These are phyloP conservation scores for Theristus sp. DNA, from an alignment of 2,888 invertebrate species.

Conservation along the genomic window DNA sequence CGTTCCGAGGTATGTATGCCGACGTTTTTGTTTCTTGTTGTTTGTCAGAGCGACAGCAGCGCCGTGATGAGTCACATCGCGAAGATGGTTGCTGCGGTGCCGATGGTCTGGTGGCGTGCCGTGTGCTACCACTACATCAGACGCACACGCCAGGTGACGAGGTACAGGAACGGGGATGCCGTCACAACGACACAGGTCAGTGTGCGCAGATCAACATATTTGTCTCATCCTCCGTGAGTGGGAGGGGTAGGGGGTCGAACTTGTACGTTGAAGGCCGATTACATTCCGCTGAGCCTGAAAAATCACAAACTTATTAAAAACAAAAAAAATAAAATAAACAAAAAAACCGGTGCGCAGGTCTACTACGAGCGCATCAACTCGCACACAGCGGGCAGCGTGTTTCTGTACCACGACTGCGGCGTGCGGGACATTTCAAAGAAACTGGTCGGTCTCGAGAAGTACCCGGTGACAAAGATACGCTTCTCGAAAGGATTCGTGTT, in stretches of 20 bases:
- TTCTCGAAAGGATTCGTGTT: conserved; percentile 63
- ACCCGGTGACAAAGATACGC: conserved; percentile 54
- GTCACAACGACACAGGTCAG: conserved; percentile 52
- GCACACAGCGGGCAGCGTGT: conserved; percentile 54
- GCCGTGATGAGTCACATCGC: conserved; percentile 38
- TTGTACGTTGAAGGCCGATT: too few species aligned
- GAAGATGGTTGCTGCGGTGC: conserved; percentile 48
- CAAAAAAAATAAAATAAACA: too few species aligned
- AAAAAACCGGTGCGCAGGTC: too few species aligned
- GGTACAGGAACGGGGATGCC: conserved; percentile 60
- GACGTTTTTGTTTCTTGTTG: too few species aligned
- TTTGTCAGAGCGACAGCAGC: background rate
- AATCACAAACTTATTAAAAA: too few species aligned
- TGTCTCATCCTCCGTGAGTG: too few species aligned
- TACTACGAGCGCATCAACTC: conserved; percentile 64
- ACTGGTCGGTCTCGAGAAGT: conserved; percentile 45
- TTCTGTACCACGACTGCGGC: conserved; percentile 56
- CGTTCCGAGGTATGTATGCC: too few species aligned
- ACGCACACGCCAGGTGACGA: conserved; percentile 44
- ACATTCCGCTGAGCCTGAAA: too few species aligned
- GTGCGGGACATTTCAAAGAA: conserved; percentile 48
- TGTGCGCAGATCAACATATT: background rate
- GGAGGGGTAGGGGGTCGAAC: too few species aligned
- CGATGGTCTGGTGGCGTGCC: conserved; percentile 69
- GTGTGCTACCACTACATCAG: conserved; percentile 64